Evolutionary conservation across 1,140 invertebrate genomes (phyloP), one percentile per base, ranked within the genome.

Genomic region (Aphelinus atriplicis): DNA sequence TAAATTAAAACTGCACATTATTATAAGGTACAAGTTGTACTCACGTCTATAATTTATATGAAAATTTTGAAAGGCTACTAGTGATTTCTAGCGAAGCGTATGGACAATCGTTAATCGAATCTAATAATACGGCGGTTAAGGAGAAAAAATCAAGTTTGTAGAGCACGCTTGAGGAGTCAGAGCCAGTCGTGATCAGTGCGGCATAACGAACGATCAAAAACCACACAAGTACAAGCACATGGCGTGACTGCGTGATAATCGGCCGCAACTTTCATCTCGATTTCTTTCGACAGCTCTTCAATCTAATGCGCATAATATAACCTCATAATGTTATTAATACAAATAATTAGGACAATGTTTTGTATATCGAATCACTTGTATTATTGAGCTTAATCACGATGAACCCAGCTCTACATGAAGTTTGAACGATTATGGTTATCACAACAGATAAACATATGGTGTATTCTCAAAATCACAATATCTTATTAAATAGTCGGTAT

Each of bases 321-420:
- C 46, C 61, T 53, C 57, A 65, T 72, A 64, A n/a, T 63, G n/a
- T 50, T 63, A 63, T 71, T 55, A 62, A 26, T 26, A 26, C 26
- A 26, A 50, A 55, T 43, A 47, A 56, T 71, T 71, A 63, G 47
- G 68, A 80, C 77, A 50, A 86, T 85, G 84, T 85, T 86, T 84
- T 80, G 84, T 65, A 26, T 53, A 80, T 75, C 42, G 53, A 70
- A 45, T 69, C 76, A 75, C 47, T 79, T 69, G 68, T 77, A 64
- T 75, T 77, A 70, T 4, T 60, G 60, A 26, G 26, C 26, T 26
- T 26, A 26, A 26, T 26, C 26, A 26, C 26, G 26, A 26, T 26
- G 26, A 26, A 26, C 26, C 26, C 26, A 26, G 26, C 26, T 26
- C 26, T 26, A 26, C 26, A 26, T 26, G 26, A 26, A 26, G 26